Evolutionary conservation across 2,888 invertebrate genomes (phyloP).

Genomic region (Dugesia japonica): DNA sequence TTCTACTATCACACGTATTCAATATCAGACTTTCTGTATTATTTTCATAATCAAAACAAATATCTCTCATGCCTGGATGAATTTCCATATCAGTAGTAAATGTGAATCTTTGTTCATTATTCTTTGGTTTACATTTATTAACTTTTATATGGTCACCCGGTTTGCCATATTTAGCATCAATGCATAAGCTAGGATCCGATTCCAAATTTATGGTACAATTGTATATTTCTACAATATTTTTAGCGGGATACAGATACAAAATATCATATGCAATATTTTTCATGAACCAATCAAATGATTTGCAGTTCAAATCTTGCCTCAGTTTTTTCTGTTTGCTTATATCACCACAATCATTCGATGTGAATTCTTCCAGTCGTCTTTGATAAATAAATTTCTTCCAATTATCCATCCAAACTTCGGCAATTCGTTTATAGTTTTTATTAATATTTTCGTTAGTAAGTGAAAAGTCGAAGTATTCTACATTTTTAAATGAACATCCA

Average conservation of each 20-base stretch:
- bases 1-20: background rate
- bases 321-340: conserved; percentile 61
- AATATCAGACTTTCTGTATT: conserved; percentile 57
- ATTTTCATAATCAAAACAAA: conserved; percentile 65
- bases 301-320: conserved; percentile 63
- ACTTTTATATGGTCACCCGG: background rate
- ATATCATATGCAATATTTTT: conserved; percentile 39
- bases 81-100: conserved; percentile 63
- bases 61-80: conserved; percentile 56
- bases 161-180: background rate
- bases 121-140: background rate
- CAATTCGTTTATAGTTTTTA: conserved; percentile 17
- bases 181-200: background rate
- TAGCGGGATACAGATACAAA: background rate
- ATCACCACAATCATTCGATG: conserved; percentile 61
- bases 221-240: background rate
- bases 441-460: no score
- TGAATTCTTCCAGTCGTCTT: conserved; percentile 38
- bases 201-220: background rate
- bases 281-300: conserved; percentile 85
- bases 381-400: background rate
- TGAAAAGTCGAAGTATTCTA: background rate
- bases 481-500: conserved; percentile 56
- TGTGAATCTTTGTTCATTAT: conserved; percentile 51
- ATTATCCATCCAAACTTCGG: conserved; percentile 25